Evolutionary conservation across 2,888 invertebrate species (phyloP).

Genomic region (Mamestra brassicae): DNA sequence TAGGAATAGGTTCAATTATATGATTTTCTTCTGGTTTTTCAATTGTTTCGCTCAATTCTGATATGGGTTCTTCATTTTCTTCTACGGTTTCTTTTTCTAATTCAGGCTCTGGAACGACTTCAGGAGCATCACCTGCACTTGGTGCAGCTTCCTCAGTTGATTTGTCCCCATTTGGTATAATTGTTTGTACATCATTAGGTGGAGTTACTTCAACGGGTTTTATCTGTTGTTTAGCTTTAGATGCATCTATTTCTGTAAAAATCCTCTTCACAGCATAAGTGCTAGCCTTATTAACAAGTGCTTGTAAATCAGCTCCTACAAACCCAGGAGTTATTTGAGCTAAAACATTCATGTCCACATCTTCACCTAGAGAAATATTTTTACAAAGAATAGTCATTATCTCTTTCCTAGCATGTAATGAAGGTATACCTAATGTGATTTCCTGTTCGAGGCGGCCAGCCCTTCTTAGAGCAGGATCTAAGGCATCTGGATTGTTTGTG

Average conservation of each 20-base stretch:
- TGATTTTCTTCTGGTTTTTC: slow-evolving; percentile 67
- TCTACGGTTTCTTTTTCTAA: slow-evolving; percentile 6
- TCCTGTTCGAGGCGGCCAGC: slow-evolving; percentile 98
- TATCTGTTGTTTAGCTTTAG: slow-evolving; percentile 65
- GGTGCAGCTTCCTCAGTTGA: slow-evolving; percentile 71
- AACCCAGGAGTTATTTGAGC: slow-evolving; percentile 98
- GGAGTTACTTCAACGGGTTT: slow-evolving; percentile 58
- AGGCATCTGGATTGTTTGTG: slow-evolving; percentile 97
- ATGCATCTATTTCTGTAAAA: slow-evolving; percentile 80
- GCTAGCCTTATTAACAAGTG: slow-evolving; percentile 96
- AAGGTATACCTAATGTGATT: slow-evolving; percentile 98
- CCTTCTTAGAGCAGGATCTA: slow-evolving; percentile 97
- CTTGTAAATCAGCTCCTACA: slow-evolving; percentile 98
- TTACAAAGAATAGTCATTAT: slow-evolving; percentile 94
- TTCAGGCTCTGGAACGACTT: slow-evolving; percentile 65
- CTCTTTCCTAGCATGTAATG: slow-evolving; percentile 94
- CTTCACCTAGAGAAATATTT: slow-evolving; percentile 92
- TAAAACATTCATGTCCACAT: slow-evolving; percentile 93
- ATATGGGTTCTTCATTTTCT: slow-evolving; percentile 62
- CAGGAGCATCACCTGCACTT: slow-evolving; percentile 69
- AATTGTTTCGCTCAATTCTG: slow-evolving; percentile 65
- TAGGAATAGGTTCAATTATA: slow-evolving; percentile 59
- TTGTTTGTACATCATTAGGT: slow-evolving; percentile 70
- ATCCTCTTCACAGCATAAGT: slow-evolving; percentile 95
- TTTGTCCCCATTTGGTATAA: slow-evolving; percentile 85